Percentiles rank a stretch among this genome's conserved stretches.
Conservation (phyloP, 2,797 vertebrate species). For the Spinus pinus region DNA sequence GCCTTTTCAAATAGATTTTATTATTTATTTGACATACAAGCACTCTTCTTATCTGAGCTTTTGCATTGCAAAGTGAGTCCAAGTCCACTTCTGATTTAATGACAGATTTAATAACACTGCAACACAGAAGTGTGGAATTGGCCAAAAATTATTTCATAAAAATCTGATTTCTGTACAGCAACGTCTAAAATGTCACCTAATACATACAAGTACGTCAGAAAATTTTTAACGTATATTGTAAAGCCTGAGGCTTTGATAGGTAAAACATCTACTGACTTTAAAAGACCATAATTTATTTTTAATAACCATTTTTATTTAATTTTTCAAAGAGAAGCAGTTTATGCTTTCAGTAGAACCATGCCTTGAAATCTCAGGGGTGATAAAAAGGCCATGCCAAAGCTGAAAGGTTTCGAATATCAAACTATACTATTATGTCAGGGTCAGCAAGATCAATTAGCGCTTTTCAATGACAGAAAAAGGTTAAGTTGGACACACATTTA, state of each 20-base stretch:
- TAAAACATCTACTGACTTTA: not conserved
- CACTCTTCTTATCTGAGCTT: not conserved
- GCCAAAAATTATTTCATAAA: conserved; percentile 24
- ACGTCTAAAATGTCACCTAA: not conserved
- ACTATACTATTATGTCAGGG: conserved; percentile 76
- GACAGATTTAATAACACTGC: not conserved
- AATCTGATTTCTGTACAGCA: not conserved
- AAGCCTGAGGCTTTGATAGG: not conserved
- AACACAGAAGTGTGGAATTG: not conserved
- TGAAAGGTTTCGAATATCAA: conserved; percentile 79
- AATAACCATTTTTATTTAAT: conserved; percentile 18
- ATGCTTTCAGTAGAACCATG: conserved; percentile 42
- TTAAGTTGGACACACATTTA: conserved; percentile 65
- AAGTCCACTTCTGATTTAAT: conserved; percentile 33
- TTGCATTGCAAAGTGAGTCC: not conserved
- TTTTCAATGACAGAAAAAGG: conserved; percentile 78
- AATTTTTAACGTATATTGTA: not conserved
- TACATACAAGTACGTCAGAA: not conserved
- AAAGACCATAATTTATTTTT: not conserved
- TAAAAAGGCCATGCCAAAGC: conserved; percentile 67
- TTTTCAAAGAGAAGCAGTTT: conserved; percentile 15
- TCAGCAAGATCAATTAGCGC: conserved; percentile 78
- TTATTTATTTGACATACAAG: not conserved
- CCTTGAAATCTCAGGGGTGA: conserved; percentile 72
- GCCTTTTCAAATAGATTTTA: not conserved